These are phyloP conservation scores for Acromyrmex charruanus DNA, from an alignment of 1,140 invertebrate genomes.

Conservation along the genomic window DNA sequence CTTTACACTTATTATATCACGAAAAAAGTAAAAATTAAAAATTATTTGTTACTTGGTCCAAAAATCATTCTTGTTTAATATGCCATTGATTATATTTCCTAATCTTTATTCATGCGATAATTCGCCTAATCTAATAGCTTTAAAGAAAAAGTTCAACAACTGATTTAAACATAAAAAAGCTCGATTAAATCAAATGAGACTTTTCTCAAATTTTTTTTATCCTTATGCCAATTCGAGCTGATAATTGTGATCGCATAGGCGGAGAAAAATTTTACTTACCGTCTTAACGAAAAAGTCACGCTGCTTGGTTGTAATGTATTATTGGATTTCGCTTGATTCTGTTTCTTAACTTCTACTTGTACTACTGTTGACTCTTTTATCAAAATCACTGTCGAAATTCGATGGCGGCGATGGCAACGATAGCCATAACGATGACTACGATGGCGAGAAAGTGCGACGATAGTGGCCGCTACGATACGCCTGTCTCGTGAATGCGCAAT, in stretches of 20 bases:
- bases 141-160: background rate
- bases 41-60: background rate
- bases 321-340: background rate
- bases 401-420: slow-evolving; percentile 19
- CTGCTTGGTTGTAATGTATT: background rate
- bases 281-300: background rate
- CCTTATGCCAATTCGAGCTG: background rate
- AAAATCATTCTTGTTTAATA: background rate
- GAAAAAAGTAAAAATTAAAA: slow-evolving; percentile 10
- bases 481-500: slow-evolving; percentile 84
- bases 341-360: background rate
- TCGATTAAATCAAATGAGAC: background rate
- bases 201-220: background rate
- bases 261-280: slow-evolving; percentile 12
- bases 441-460: slow-evolving; percentile 14
- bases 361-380: slow-evolving; percentile 22
- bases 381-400: slow-evolving; percentile 32
- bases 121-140: slow-evolving; percentile 17
- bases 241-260: background rate
- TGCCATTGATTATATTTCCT: background rate
- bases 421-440: background rate
- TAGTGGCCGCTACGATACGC: slow-evolving; percentile 78
- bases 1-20: background rate
- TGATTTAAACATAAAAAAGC: background rate
- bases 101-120: background rate